Evolutionary conservation across 2,888 invertebrate species (phyloP).

Genomic region (Troides aeacus): DNA sequence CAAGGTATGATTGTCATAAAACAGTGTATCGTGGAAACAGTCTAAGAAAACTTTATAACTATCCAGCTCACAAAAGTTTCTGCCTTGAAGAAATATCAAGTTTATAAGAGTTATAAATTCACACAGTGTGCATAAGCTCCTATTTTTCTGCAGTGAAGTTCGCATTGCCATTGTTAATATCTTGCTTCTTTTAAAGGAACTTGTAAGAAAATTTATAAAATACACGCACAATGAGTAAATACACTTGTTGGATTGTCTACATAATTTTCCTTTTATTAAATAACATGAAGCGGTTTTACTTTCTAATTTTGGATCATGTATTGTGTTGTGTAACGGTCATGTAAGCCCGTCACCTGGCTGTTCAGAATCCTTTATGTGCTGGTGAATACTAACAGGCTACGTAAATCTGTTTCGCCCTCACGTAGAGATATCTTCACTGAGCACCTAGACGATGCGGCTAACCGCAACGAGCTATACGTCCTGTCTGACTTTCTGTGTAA

Average conservation of each 20-base stretch:
- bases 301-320: too few relatives aligned
- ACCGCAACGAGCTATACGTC: conserved; percentile 27
- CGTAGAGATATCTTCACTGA: conserved; percentile 21
- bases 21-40: not conserved
- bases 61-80: conserved; percentile 13
- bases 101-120: conserved; percentile 23
- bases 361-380: conserved; percentile 4
- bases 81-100: conserved; percentile 23
- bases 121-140: conserved; percentile 13
- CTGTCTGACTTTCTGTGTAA: conserved; percentile 3
- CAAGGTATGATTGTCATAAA: not conserved
- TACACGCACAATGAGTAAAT: not conserved
- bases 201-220: not conserved
- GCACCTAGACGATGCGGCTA: conserved; percentile 27
- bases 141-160: conserved; percentile 15
- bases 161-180: conserved; percentile 9
- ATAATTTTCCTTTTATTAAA: too few relatives aligned
- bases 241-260: not conserved
- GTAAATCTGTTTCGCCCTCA: conserved; percentile 27
- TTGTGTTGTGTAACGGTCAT: too few relatives aligned
- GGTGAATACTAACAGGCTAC: conserved; percentile 21
- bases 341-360: too few relatives aligned
- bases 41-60: conserved; percentile 23
- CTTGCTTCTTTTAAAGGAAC: not conserved
- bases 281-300: too few relatives aligned